These are phyloP conservation scores for Hylomyscus alleni DNA, from an alignment of 2,797 vertebrate species.

Conservation along the genomic window DNA sequence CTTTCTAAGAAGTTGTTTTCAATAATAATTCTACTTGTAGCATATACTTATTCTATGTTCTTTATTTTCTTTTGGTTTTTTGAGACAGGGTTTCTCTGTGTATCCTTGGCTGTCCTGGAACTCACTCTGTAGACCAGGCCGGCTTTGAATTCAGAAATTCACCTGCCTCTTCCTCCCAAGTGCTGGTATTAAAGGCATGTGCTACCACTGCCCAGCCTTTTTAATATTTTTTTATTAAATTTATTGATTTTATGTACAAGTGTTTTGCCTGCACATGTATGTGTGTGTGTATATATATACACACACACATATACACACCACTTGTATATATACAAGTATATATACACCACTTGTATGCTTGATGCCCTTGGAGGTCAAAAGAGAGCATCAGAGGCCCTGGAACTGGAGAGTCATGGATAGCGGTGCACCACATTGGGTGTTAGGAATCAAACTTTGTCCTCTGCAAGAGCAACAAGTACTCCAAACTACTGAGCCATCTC, in stretches of 20 bases:
- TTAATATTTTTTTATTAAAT: not conserved
- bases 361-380: not conserved
- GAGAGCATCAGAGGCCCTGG: not conserved
- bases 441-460: not conserved
- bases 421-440: not conserved
- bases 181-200: too few relatives aligned
- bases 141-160: too few relatives aligned
- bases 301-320: too few relatives aligned
- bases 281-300: too few relatives aligned
- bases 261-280: not conserved
- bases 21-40: not conserved
- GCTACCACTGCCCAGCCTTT: not conserved
- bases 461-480: not conserved
- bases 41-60: slow-evolving; percentile 10
- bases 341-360: not conserved
- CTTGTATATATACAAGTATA: too few relatives aligned
- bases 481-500: not conserved
- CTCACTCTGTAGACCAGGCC: too few relatives aligned
- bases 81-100: too few relatives aligned
- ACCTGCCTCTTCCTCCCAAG: too few relatives aligned
- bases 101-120: too few relatives aligned
- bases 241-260: not conserved
- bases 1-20: slow-evolving; percentile 33
- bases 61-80: too few relatives aligned
- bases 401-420: not conserved